These are phyloP conservation scores for Ceratosolen solmsi DNA, from an alignment of 1,140 invertebrate genomes.

Conservation along the genomic window DNA sequence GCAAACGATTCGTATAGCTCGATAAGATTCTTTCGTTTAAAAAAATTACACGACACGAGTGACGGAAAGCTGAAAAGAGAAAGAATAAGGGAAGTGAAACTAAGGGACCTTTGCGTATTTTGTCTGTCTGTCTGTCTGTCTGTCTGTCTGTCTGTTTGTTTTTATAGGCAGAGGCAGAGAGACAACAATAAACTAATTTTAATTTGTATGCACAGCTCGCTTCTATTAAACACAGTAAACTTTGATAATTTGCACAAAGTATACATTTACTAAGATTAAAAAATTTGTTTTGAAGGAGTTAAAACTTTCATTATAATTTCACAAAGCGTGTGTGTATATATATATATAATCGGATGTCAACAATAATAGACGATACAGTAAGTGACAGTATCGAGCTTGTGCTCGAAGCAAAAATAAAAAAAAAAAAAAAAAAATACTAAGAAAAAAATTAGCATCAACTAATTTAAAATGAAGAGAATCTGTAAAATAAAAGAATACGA, in stretches of 20 bases:
- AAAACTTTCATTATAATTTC: constrained; percentile 31
- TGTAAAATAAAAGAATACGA: constrained; percentile 44
- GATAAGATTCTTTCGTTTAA: neutral
- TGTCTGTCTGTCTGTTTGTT: neutral
- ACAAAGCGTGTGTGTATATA: constrained; percentile 36
- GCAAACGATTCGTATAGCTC: constrained; percentile 8
- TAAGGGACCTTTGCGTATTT: constrained; percentile 6
- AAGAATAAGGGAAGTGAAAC: constrained; percentile 36
- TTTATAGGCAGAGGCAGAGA: constrained; percentile 35
- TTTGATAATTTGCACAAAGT: constrained; percentile 47
- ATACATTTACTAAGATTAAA: constrained; percentile 45
- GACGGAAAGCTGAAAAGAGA: constrained; percentile 32
- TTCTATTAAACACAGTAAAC: constrained; percentile 47
- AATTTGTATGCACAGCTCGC: constrained; percentile 39
- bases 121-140: neutral
- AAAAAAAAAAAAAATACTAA: neutral
- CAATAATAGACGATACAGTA: constrained; percentile 16
- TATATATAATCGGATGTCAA: constrained; percentile 15
- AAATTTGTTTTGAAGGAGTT: constrained; percentile 4
- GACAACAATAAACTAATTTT: constrained; percentile 40
- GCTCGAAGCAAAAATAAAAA: constrained; percentile 28
- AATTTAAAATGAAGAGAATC: constrained; percentile 45
- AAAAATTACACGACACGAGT: constrained; percentile 14
- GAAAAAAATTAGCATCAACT: constrained; percentile 36
- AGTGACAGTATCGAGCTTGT: neutral